Conservation (phyloP, 1,140 invertebrate genomes). For the Trichogramma pretiosum region DNA sequence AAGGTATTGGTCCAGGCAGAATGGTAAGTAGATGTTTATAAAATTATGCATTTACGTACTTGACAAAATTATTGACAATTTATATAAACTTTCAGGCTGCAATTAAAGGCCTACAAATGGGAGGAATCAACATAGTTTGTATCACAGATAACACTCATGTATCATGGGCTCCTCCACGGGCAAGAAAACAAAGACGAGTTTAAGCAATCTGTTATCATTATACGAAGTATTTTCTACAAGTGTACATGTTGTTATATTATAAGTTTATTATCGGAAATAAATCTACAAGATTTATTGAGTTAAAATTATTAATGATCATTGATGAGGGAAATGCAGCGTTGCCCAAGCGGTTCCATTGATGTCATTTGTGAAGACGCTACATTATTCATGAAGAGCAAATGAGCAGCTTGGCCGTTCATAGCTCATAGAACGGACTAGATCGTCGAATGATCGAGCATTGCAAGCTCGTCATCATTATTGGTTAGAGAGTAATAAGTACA, state of each 20-base stretch:
- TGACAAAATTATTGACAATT: constrained; percentile 4
- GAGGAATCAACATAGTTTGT: constrained; percentile 79
- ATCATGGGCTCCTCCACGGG: constrained; percentile 64
- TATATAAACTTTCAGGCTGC: constrained; percentile 55
- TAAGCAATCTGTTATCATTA: constrained; percentile 47
- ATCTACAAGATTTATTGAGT: too few relatives aligned
- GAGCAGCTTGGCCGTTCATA: too few relatives aligned
- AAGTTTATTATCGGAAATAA: too few relatives aligned
- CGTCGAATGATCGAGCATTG: background rate
- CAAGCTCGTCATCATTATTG: constrained; percentile 10
- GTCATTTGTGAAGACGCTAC: too few relatives aligned
- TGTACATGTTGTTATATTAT: too few relatives aligned
- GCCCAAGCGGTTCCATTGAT: too few relatives aligned
- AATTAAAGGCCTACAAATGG: constrained; percentile 87
- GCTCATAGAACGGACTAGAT: too few relatives aligned
- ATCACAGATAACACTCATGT: constrained; percentile 82
- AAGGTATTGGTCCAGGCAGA: constrained; percentile 78
- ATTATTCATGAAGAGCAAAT: too few relatives aligned
- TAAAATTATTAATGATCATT: too few relatives aligned
- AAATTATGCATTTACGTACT: background rate
- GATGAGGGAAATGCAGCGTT: too few relatives aligned
- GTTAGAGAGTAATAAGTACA: too few relatives aligned
- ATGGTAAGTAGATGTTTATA: constrained; percentile 53
- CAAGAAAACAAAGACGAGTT: constrained; percentile 65
- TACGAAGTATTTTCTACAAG: too few relatives aligned